Base-by-base conservation (phyloP, 2,888 invertebrate species). In the Coelopa pilipes region DNA sequence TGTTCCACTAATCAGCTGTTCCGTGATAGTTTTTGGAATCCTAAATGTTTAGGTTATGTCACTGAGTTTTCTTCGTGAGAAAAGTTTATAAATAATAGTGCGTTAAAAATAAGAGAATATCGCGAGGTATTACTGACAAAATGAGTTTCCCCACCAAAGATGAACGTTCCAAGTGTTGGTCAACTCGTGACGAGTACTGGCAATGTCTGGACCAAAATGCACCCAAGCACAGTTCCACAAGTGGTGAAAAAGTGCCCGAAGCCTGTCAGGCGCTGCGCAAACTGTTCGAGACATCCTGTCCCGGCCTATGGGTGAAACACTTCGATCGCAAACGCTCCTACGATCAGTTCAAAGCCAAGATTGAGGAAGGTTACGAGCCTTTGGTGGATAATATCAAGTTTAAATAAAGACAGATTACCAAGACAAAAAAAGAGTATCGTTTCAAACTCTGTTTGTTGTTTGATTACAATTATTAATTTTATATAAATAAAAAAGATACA, bases 261-360 rank as follows among this genome's bases (percentile, higher is more conserved):
- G 89, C 88, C 76, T 97, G 97, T 87, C 86, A 88, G 76, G 90
- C 92, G 81, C 88, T 94, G 79, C 91, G 95, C 78, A 91, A 92
- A 88, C 79, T 91, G 69, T 96, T 93, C 85, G 94, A 94, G 89
- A 90, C 90, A 76, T 91, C 91, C 34, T 96, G 96, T 84, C 94
- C 95, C 1, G 86, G 90, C 1, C 94, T 94, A 86, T 96, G 97
- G 98, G 96, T 97, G 62, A 94, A 94, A 85, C 97, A 98, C 89
- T 98, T 98, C 87, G 96, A 97, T 89, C 92, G 96, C 81, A 96
- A 95, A 88, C 89, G 96, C 83, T 94, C 93, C 81, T 97, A 95
- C 88, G 90, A 96, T 82, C 91, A 94, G 83, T 97, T 94, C 88
- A 96, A 96, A 89, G 93, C 94, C 81, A 93, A 93, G 90, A 92